These are phyloP conservation scores for Coboldia fuscipes DNA, from an alignment of 1,140 invertebrate species.

Conservation along the genomic window DNA sequence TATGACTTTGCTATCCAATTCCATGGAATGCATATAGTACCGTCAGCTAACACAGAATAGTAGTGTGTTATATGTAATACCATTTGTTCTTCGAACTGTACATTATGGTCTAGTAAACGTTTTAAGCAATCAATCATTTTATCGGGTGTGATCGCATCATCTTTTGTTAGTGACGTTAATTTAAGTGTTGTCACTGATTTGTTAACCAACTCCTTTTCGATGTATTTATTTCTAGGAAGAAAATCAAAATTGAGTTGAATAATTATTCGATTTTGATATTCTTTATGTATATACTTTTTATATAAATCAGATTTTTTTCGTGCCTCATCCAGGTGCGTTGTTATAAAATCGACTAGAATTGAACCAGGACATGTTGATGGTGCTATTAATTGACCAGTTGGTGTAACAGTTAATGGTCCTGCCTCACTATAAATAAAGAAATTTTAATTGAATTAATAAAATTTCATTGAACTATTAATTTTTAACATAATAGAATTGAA, in stretches of 20 bases:
- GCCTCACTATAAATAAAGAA: constrained; percentile 41
- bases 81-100: constrained; percentile 23
- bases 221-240: constrained; percentile 45
- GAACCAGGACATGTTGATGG: constrained; percentile 72
- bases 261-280: constrained; percentile 2
- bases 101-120: constrained; percentile 35
- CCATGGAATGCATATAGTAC: no score
- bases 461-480: constrained; percentile 4
- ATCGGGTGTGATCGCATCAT: constrained; percentile 73
- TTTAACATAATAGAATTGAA: constrained; percentile 10
- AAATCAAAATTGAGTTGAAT: constrained; percentile 7
- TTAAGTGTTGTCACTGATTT: constrained; percentile 40
- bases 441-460: constrained; percentile 1
- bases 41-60: constrained; percentile 77
- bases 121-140: constrained; percentile 71
- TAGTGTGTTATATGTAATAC: constrained; percentile 70
- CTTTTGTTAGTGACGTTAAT: constrained; percentile 52
- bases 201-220: constrained; percentile 45
- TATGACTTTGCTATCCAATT: no score
- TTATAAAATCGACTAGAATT: constrained; percentile 65
- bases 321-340: constrained; percentile 52
- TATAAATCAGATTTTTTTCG: constrained; percentile 44
- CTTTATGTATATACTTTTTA: constrained; percentile 34
- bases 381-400: constrained; percentile 78
- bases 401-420: constrained; percentile 79